Conservation (phyloP, 2,113 vertebrate species). For the Mesembrinibis cayennensis region DNA sequence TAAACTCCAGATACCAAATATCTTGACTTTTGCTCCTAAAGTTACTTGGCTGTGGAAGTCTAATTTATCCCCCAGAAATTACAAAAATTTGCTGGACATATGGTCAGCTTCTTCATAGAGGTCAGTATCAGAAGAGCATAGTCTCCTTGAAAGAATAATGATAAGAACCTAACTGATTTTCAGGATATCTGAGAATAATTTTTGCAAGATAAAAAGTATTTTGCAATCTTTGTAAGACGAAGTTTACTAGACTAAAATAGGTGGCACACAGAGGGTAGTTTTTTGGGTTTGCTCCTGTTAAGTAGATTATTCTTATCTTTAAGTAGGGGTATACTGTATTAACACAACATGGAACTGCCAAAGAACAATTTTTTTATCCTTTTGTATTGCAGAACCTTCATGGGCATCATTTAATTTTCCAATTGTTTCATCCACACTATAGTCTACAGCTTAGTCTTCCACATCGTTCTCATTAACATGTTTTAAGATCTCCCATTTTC, state of each 20-base stretch:
- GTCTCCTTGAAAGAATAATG: not conserved
- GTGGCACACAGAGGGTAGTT: not conserved
- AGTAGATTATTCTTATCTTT: not conserved
- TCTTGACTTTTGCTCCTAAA: not conserved
- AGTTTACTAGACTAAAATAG: not conserved
- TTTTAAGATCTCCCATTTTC: not conserved
- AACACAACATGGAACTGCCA: not conserved
- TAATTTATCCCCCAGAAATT: not conserved
- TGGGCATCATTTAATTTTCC: fast-evolving
- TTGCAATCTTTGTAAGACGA: not conserved
- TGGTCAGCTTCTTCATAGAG: not conserved
- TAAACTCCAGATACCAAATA: not conserved
- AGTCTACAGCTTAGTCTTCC: not conserved
- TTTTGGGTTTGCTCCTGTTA: not conserved
- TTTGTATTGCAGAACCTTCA: not conserved
- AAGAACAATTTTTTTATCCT: not conserved
- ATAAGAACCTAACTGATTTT: not conserved
- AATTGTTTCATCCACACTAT: not conserved
- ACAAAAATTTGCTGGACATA: not conserved
- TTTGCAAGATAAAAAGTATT: not conserved
- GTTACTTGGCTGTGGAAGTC: not conserved
- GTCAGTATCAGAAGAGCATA: not conserved
- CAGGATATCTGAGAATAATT: not conserved
- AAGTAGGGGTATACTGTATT: not conserved
- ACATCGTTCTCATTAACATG: not conserved